phyloP scores from a whole-genome alignment of 1,140 invertebrate species.

The Ips typographus region DNA sequence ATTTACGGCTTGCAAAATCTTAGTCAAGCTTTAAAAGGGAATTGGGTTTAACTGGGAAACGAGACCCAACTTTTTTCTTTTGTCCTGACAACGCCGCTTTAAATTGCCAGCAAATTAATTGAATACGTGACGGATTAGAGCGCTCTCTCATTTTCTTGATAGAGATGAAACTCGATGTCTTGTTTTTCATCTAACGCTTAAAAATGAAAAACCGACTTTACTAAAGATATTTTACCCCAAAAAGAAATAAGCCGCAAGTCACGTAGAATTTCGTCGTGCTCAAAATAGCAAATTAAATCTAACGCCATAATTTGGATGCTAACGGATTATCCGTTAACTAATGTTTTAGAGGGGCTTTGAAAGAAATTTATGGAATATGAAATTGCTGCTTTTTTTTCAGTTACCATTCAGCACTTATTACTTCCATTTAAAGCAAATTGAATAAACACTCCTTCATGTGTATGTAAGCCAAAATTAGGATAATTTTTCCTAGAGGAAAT shows the following conservation, averaged over 20 bases:
- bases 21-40: no score
- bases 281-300: slow-evolving; percentile 4
- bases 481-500: no score
- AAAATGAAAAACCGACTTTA: background rate
- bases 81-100: background rate
- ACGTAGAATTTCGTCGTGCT: background rate
- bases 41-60: no score
- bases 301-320: background rate
- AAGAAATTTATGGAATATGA: background rate
- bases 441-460: background rate
- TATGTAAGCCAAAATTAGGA: background rate
- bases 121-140: slow-evolving; percentile 10
- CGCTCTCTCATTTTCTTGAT: background rate
- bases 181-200: no score
- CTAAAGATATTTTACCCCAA: background rate
- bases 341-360: background rate
- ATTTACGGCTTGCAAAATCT: no score
- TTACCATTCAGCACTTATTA: background rate
- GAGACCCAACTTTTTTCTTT: background rate
- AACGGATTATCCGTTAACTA: slow-evolving; percentile 3
- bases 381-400: background rate
- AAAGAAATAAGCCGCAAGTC: background rate
- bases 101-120: slow-evolving; percentile 14
- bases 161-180: no score
- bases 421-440: background rate